Percentiles rank a stretch among this genome's conserved stretches.
Conservation (phyloP, 2,888 invertebrate species). For the Dioctria rufipes region DNA sequence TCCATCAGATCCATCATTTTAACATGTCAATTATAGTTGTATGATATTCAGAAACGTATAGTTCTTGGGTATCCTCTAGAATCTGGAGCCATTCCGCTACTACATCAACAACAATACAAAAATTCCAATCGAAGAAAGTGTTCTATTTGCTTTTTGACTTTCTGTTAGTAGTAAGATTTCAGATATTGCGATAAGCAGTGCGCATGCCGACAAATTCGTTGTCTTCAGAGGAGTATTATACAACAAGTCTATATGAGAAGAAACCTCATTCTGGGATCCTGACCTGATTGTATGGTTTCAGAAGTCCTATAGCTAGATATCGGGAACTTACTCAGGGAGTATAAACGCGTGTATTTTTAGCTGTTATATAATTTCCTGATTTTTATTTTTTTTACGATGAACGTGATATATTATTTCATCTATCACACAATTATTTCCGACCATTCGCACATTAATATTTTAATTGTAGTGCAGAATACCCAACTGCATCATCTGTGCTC, state of each 20-base stretch:
- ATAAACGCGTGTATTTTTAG: too few species aligned
- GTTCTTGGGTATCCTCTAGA: background rate
- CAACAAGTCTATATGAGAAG: background rate
- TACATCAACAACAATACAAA: conserved; percentile 24
- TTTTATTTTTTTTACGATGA: too few species aligned
- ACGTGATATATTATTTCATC: too few species aligned
- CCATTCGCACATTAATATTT: too few species aligned
- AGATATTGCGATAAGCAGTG: conserved; percentile 20
- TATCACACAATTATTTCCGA: too few species aligned
- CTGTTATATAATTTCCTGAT: too few species aligned
- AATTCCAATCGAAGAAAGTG: conserved; percentile 48
- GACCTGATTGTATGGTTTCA: conserved; percentile 1
- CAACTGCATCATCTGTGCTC: too few species aligned
- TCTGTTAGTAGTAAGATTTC: conserved; percentile 47
- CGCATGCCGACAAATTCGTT: conserved; percentile 32
- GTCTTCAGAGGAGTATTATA: conserved; percentile 8
- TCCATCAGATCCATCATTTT: conserved; percentile 39
- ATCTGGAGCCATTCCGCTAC: background rate
- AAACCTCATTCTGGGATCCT: background rate
- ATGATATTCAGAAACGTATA: conserved; percentile 18
- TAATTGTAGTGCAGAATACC: too few species aligned
- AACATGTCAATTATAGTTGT: conserved; percentile 17
- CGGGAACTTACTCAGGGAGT: too few species aligned
- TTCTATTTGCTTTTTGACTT: conserved; percentile 49
- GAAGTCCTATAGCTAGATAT: background rate